Evolutionary conservation across 2,888 invertebrate genomes (phyloP), one percentile per base, ranked within the genome.

Genomic region (Meloe dianella): DNA sequence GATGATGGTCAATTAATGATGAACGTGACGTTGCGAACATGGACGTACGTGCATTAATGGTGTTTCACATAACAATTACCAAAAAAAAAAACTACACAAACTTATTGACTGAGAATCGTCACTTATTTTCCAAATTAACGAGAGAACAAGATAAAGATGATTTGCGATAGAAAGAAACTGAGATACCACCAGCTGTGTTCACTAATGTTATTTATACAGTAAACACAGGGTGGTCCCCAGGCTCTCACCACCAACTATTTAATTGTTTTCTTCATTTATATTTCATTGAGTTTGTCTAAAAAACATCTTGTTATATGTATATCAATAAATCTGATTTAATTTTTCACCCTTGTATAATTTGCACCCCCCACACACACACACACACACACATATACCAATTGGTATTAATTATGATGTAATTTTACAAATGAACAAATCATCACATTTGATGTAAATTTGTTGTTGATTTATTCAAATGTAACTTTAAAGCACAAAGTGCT

Each of bases 181-280:
- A 95, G 95, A 95, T 95, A 96, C 95, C 95, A 95, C 95, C 95
- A 95, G 95, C 95, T 96, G 95, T 95, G 95, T 96, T 96, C 95
- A 95, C 95, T 93, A 88, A 4, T 47, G 87, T 86, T 84, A 85
- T 85, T 84, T 84, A 84, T 85, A 86, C 89, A 91, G 96, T 90
- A 93, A 96, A 94, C 96, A 92, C 96, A 95, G 95, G 92, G 95
- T 94, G 96, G 95, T 92, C 94, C 95, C 96, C 96, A 91, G 92
- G 76, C 77, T 75, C 80, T 75, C 63, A 68, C 71, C 73, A 73
- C 68, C 76, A 73, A 61, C 20, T 35, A 41, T 41, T 17, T 7
- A 41, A 41, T 22, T 41, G 17, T 41, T n/a, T n/a, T n/a, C 6
- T 61, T n/a, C 27, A 27, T 27, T 27, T 27, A 3, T 4, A 27